These are phyloP conservation scores for Brachymystax lenok DNA, from an alignment of 2,797 vertebrate species.

Conservation along the genomic window DNA sequence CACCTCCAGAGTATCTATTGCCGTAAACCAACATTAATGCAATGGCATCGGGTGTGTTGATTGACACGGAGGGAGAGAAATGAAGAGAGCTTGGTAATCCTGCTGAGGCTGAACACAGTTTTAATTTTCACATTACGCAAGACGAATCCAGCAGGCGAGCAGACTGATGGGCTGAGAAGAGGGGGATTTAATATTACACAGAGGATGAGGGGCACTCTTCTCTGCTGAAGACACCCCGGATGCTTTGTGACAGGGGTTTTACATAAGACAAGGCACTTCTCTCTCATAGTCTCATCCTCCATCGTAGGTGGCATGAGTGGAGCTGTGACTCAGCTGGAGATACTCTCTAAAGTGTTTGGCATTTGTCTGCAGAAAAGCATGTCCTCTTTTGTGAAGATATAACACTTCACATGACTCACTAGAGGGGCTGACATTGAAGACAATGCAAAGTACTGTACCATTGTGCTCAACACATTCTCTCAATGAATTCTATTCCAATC, in stretches of 20 bases:
- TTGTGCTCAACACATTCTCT: neutral
- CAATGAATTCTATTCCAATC: neutral
- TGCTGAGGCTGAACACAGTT: neutral
- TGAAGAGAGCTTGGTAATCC: neutral
- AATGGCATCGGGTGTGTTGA: neutral
- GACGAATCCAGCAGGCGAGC: neutral
- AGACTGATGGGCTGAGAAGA: neutral
- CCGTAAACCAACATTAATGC: neutral
- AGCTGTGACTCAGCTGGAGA: neutral
- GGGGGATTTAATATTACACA: neutral
- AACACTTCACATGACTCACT: neutral
- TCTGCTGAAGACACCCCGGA: neutral
- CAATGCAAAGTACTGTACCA: neutral
- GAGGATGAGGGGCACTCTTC: neutral
- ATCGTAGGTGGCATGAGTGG: too few species aligned
- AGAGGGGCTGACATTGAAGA: slow-evolving; percentile 2
- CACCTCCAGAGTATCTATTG: neutral
- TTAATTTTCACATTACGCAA: neutral
- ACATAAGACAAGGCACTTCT: neutral
- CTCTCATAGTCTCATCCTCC: neutral
- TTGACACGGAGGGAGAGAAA: neutral
- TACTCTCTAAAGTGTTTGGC: neutral
- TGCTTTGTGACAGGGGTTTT: neutral
- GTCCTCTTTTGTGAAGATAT: neutral
- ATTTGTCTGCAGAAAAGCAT: neutral